Base-by-base conservation (phyloP, 2,888 invertebrate genomes). In the Rhopalosiphum nymphaeae region DNA sequence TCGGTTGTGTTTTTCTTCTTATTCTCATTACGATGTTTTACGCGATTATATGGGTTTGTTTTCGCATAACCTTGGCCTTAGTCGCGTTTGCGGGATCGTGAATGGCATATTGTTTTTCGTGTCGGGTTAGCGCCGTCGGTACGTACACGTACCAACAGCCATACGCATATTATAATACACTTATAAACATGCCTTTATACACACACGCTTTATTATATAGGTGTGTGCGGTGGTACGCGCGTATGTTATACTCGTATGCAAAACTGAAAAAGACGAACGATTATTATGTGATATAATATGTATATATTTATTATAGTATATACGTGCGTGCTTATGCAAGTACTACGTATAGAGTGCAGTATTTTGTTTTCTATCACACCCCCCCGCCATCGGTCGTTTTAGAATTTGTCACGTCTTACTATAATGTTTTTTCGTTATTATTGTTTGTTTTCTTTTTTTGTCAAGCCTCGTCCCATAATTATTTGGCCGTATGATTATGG, bases 21-120 rank as follows among this genome's bases (percentile, higher is more conserved):
- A 46, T 86, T 46, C 46, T 13, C 29, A 29, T 86, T n/a, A 86
- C 16, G 29, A 46, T 25, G 86, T 46, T 7, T 90, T 49, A 0
- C 21, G 21, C 36, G 21, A 78, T 21, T 36, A 21, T 3, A 78
- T 78, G 21, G 5, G 21, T 91, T 36, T 56, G 29, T 53, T 91
- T 86, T 86, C 57, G 57, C 91, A 61, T 61, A 86, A 91, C 91
- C 91, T 91, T 91, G 91, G 91, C 91, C 91, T 91, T 61, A 86
- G 57, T 46, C 85, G 85, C 57, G 91, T 78, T 87, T 29, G 88
- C 44, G 56, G 56, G 85, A 85, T 91, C 91, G 85, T 85, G 91
- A 91, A 91, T 56, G 16, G 56, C 44, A 85, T 85, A 10, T 49
- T 53, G 36, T 26, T 86, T 87, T 46, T 87, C 57, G 86, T 46